Conservation (phyloP, 1,140 invertebrate genomes). For the Babylonia areolata region DNA sequence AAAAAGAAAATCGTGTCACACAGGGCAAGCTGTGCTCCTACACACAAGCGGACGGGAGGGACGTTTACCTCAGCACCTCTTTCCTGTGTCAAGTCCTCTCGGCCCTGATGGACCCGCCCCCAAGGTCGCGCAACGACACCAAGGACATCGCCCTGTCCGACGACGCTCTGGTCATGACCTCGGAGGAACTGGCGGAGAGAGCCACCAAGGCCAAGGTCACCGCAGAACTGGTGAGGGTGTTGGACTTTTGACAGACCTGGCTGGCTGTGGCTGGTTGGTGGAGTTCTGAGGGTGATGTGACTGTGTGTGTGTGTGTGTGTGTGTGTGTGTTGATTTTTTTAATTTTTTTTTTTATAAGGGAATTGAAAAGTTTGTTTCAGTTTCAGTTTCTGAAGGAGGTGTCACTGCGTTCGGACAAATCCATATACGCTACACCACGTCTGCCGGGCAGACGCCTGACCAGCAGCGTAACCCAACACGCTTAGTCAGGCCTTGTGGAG, state of each 20-base stretch:
- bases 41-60: background rate
- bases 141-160: background rate
- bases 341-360: background rate
- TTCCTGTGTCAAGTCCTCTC: background rate
- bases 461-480: no score
- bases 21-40: conserved; percentile 18
- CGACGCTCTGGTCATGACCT: background rate
- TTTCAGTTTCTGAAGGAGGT: no score
- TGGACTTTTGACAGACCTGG: no score
- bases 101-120: background rate
- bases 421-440: no score
- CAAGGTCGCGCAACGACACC: background rate
- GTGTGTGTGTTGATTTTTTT: background rate
- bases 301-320: conserved; percentile 17
- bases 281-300: background rate
- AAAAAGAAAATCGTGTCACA: background rate
- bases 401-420: no score
- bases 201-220: conserved; percentile 12
- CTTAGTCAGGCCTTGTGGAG: no score
- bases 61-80: background rate
- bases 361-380: no score
- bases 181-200: background rate
- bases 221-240: background rate
- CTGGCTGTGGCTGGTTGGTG: no score
- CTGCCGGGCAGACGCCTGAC: no score